Evolutionary conservation across 2,888 invertebrate genomes (phyloP).

Genomic region (Nemoura dubitans): DNA sequence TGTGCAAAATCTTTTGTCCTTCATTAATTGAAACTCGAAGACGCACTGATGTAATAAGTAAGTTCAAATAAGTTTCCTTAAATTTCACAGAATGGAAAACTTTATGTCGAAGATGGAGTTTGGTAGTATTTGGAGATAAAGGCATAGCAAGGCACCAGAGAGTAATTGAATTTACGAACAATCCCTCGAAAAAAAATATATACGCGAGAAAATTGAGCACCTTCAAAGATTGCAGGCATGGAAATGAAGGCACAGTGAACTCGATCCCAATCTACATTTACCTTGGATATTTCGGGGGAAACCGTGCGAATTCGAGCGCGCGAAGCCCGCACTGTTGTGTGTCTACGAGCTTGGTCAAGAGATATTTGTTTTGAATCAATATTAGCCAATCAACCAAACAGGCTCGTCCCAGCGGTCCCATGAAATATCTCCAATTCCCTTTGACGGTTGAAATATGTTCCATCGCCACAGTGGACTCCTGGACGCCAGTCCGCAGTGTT

Average conservation of each 20-base stretch:
- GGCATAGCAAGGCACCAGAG: not conserved
- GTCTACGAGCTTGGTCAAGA: not conserved
- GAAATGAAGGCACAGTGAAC: not conserved
- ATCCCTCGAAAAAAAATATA: not conserved
- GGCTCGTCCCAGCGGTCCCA: not conserved
- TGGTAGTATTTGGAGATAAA: not conserved
- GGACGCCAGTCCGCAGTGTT: no score
- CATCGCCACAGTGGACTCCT: not conserved
- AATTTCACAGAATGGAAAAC: not conserved
- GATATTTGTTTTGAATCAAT: not conserved
- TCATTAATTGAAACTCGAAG: not conserved
- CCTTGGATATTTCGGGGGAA: no score
- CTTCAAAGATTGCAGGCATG: not conserved
- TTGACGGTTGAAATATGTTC: not conserved
- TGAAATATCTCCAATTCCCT: conserved; percentile 12
- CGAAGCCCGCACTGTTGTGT: not conserved
- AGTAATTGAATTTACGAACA: not conserved
- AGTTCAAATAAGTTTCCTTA: not conserved
- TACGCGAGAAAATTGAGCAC: not conserved
- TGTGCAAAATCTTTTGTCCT: not conserved
- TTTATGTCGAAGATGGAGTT: not conserved
- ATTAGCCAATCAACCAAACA: not conserved
- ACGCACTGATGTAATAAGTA: not conserved
- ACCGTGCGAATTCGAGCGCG: not conserved
- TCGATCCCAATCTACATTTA: no score